Evolutionary conservation across 2,888 invertebrate genomes (phyloP), one percentile per base, ranked within the genome.

Genomic region (Brachycybe producta): DNA sequence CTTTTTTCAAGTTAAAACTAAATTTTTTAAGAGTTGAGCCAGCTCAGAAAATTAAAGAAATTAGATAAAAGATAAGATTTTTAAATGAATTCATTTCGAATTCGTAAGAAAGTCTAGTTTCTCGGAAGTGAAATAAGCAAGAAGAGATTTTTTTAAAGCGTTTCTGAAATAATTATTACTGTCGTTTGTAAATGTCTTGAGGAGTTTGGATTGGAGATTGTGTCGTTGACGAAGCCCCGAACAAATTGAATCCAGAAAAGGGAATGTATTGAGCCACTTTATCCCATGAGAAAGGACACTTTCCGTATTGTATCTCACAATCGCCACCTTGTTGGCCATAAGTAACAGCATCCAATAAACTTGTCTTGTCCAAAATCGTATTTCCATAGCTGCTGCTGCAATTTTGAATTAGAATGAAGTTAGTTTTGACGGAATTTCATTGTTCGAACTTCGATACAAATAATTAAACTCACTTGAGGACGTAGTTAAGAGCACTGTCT

Each of bases 281-380:
- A 17, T 50, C 50, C 50, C 43, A 45, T 13, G 50, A 45, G 38
- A 50, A 50, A 8, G 50, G 50, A 15, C 50, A 50, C n/a, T 50
- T 50, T n/a, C 50, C 50, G 27, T 19, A 50, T 3, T 24, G 26
- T 26, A 50, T 50, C 21, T 50, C 50, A 24, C 50, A 50, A 27
- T 27, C 27, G 3, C 50, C 50, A 11, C 15, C 28, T 19, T 15
- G 23, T 38, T 46, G 21, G n/a, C 50, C 50, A 13, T 13, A 45
- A 5, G 35, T 30, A 7, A 46, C 19, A 28, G 50, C 50, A 13
- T 50, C 50, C 44, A 45, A 36, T 23, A 50, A 45, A 21, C 28
- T 32, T 15, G 44, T 50, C n/a, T 46, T 26, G 15, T 38, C 50
- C 28, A 50, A 21, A 19, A 30, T 26, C 19, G 35, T 26, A 19